These are phyloP conservation scores for Carduelis carduelis DNA, from an alignment of 2,797 vertebrate species.

Conservation along the genomic window DNA sequence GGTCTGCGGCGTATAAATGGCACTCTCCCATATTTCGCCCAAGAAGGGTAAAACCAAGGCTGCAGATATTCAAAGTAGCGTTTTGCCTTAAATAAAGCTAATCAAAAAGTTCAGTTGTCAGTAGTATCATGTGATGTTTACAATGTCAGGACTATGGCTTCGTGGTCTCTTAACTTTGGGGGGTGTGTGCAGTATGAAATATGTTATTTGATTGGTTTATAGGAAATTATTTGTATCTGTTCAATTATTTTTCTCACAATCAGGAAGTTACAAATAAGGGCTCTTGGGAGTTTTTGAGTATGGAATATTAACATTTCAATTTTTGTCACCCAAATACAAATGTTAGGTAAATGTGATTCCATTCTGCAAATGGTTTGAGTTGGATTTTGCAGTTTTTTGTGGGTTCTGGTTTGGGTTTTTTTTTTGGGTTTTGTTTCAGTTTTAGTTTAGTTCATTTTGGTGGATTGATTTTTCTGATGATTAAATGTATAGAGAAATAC, in stretches of 20 bases:
- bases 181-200: accelerated
- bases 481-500: not conserved
- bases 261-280: not conserved
- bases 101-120: not conserved
- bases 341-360: not conserved
- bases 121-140: not conserved
- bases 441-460: not conserved
- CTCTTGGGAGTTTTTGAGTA: not conserved
- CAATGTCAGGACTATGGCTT: not conserved
- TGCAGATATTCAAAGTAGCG: not conserved
- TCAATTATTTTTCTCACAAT: not conserved
- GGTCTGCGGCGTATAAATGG: not conserved
- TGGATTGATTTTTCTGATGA: not conserved
- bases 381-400: accelerated
- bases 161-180: accelerated
- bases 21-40: not conserved
- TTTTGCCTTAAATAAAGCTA: not conserved
- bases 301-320: not conserved
- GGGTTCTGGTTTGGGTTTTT: too few species aligned
- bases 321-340: not conserved
- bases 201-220: not conserved
- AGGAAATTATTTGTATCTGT: not conserved
- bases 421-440: not conserved
- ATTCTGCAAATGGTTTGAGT: not conserved
- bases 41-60: not conserved